Evolutionary conservation across 2,113 vertebrate genomes (phyloP), one percentile per base, ranked within the genome.

Genomic region (Cynocephalus volans): DNA sequence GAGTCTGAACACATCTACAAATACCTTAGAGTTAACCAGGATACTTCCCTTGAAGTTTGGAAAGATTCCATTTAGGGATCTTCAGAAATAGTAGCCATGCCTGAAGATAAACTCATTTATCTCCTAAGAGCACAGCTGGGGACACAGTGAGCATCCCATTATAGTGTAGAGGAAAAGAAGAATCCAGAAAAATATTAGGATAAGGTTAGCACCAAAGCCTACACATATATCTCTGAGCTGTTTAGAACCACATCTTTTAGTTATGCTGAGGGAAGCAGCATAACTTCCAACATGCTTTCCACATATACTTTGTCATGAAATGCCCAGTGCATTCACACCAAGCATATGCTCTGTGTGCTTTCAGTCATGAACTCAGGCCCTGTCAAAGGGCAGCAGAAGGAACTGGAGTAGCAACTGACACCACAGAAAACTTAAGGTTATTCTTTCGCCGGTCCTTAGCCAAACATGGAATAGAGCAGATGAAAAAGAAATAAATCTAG

Each of bases 71-170:
- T 69, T 3, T 85, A 95, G 24, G 31, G 8, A 95, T 31, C 8
- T 14, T 65, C 36, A 94, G 17, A 96, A 93, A 31, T 10, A 84
- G 48, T 6, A 89, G 17, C 85, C 90, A 52, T 70, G 52, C 36
- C 83, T 36, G n/a, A 96, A 50, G 41, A 97, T 31, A 91, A 96
- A 48, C 8, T 87, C 3, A 76, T 75, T 26, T 41, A 77, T 67
- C 93, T 96, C 64, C 17, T 90, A 64, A 67, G 48, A 52, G 14
- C 67, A 45, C 24, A 41, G n/a, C 31, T 76, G 28, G 33, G 9
- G 26, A 72, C n/a, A 45, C 15, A 12, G 12, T 52, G 1, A 5
- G 11, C 6, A 56, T 69, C 11, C n/a, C 13, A 24, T 33, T 4
- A 62, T 69, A 83, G 45, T 23, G 31, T 3, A 56, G 9, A 60